Evolutionary conservation across 2,888 invertebrate species (phyloP).

Genomic region (Watsonalla cultraria): DNA sequence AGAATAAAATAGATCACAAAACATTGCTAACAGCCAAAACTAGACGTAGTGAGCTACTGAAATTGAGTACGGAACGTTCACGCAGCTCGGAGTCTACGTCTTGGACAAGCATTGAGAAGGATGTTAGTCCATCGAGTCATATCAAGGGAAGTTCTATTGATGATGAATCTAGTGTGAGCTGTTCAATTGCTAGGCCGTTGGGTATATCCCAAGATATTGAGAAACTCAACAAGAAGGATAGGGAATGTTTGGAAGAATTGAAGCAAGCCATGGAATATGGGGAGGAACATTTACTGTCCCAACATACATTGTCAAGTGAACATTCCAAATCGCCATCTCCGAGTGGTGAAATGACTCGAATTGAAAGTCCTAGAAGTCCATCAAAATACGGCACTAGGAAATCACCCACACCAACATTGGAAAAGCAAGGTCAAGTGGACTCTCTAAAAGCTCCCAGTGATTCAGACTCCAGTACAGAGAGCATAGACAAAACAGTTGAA

Average conservation of each 20-base stretch:
- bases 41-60: constrained; percentile 76
- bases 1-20: constrained; percentile 53
- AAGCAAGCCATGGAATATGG: constrained; percentile 79
- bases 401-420: constrained; percentile 79
- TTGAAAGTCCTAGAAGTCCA: constrained; percentile 69
- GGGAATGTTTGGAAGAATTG: constrained; percentile 78
- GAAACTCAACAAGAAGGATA: constrained; percentile 81
- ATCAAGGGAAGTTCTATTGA: constrained; percentile 83
- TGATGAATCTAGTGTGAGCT: constrained; percentile 86
- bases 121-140: constrained; percentile 80
- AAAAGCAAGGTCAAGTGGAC: constrained; percentile 80
- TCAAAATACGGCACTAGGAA: constrained; percentile 60
- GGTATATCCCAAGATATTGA: constrained; percentile 87
- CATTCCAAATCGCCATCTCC: constrained; percentile 67
- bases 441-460: constrained; percentile 77
- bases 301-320: constrained; percentile 66
- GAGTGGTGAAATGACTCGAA: constrained; percentile 58
- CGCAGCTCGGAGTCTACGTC: constrained; percentile 88
- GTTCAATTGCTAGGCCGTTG: constrained; percentile 87
- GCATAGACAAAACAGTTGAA: constrained; percentile 71
- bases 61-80: constrained; percentile 86
- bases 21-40: constrained; percentile 67
- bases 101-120: constrained; percentile 89
- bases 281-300: constrained; percentile 66
- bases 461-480: constrained; percentile 79